Evolutionary conservation across 2,888 invertebrate genomes (phyloP), one percentile per base, ranked within the genome.

Genomic region (Xanthia togata): DNA sequence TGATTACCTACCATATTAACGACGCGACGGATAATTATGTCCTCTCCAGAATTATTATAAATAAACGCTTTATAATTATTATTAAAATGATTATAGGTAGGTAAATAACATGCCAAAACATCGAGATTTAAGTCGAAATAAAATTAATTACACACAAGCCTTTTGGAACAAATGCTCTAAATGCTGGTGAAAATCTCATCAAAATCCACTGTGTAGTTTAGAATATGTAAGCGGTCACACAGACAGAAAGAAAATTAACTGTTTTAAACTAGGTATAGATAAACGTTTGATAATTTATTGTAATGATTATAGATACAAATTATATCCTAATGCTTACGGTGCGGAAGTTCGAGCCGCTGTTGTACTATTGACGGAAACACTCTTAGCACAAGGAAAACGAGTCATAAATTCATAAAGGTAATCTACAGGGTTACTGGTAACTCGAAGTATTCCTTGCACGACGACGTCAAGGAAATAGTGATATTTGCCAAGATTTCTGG

Each of bases 1-100:
- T 74, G 26, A 74, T 74, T 69, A 50, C 23, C 62, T n/a, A 70
- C 73, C 26, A 6, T 55, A 60, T 44, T 59, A 20, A 50, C 8
- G 38, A n/a, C n/a, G n/a, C n/a, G n/a, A 50, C 57, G 14, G 26
- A 60, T 41, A 50, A 71, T 44, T 53, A 59, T 41, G n/a, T 41
- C 26, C 35, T 11, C n/a, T 59, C 2, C 31, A 31, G 31, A 31
- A 31, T 31, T 31, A 47, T 50, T 63, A 14, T 41, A 64, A 1
- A n/a, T 47, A 55, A 47, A 59, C 1, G 23, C 35, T 76, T 17
- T 44, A 44, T 14, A 4, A 26, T 17, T 44, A 53, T 67, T 50
- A 41, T 50, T 38, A 5, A 23, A 70, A 47, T n/a, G 2, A 20
- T 31, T 63, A n/a, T 23, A 14, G n/a, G 38, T 23, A 14, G n/a